Base-by-base conservation (phyloP, 2,113 vertebrate genomes). In the Sinocyclocheilus maitianheensis region DNA sequence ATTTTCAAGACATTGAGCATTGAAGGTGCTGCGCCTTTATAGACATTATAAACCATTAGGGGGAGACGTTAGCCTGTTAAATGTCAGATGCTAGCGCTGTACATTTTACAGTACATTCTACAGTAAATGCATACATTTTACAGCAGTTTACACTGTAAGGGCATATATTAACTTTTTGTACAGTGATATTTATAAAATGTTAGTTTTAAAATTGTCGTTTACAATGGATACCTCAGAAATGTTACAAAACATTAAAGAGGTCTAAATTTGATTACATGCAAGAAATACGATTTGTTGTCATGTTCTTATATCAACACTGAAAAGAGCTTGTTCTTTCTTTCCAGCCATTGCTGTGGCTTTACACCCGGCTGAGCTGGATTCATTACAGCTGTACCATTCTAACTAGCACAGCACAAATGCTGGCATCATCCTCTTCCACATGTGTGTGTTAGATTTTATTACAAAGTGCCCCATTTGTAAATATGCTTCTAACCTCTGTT, bases 21-120 rank as follows among this genome's bases (percentile, higher is more conserved):
- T 37, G 7, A 30, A 37, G 9, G 30, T 58, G 18, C 53, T 60
- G 46, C 30, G 74, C 13, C 16, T 24, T 62, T 14, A n/a, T 14
- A n/a, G 2, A 37, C 0, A 1, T 8, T 30, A 0, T 46, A 8
- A 1, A 22, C 46, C 86, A 84, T 60, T 77, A 85, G 87, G 77
- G 77, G 87, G 83, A 63, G 71, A 62, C 20, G 2, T 77, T 78
- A 69, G 58, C 20, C 34, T 87, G 24, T 58, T 11, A 58, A 46
- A 77, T 20, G 4, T 13, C 20, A 74, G 9, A 18, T 78, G 22
- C n/a, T 8, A 26, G 24, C 40, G 30, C 20, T 71, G 37, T 37
- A 85, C 8, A 12, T 43, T 18, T 72, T 72, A 77, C n/a, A 80
- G 51, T 78, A 46, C 24, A 34, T 37, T n/a, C 16, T 37, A 55